Percentiles rank a stretch among this genome's conserved stretches.
Evolutionary conservation across 2,113 vertebrate species (phyloP).

Genomic region (Guaruba guarouba): DNA sequence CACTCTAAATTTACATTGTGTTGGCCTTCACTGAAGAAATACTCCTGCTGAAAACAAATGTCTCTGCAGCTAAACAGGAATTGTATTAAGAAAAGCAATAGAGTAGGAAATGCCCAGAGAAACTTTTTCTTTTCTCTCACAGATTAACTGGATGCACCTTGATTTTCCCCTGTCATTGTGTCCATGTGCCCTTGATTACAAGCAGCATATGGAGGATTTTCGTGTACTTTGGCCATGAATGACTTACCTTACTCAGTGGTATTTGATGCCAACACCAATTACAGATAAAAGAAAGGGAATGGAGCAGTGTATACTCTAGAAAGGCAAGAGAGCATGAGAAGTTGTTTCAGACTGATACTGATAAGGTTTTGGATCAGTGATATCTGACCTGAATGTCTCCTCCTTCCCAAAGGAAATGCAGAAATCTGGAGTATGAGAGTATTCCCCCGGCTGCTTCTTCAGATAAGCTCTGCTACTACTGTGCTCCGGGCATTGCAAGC

Average conservation of each 20-base stretch:
- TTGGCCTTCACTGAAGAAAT: neutral
- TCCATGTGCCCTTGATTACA: neutral
- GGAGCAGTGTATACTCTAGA: neutral
- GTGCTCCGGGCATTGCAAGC: neutral
- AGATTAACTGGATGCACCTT: neutral
- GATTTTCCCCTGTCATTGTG: neutral
- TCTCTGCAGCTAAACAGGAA: neutral
- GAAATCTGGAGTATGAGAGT: neutral
- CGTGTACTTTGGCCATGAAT: neutral
- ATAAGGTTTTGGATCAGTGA: neutral
- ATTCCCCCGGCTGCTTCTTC: neutral
- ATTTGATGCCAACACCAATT: neutral
- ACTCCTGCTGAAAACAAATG: neutral
- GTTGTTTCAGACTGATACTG: neutral
- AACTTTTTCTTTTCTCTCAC: neutral
- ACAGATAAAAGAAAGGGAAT: neutral
- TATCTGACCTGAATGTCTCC: neutral
- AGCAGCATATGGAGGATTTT: neutral
- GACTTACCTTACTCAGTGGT: neutral
- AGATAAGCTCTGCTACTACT: neutral
- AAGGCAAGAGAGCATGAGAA: neutral
- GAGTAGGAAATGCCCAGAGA: neutral
- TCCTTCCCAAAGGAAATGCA: neutral
- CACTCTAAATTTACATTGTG: neutral
- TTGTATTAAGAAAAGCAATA: neutral